Evolutionary conservation across 2,797 vertebrate genomes (phyloP), one percentile per base, ranked within the genome.

Genomic region (Triplophysa yarkandensis): DNA sequence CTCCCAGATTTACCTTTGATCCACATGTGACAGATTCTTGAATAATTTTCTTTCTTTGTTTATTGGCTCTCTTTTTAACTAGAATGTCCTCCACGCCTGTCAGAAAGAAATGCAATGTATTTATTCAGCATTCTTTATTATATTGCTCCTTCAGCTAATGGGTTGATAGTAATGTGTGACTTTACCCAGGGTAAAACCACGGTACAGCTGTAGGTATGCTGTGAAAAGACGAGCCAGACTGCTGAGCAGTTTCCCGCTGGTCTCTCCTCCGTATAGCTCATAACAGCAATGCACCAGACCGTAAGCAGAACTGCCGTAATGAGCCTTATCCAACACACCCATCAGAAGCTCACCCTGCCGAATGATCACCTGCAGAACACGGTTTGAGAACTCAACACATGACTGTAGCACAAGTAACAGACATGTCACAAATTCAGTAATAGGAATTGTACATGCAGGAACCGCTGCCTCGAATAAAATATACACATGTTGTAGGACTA

Each of bases 81-180:
- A 99, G 87, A 86, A 99, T 98, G 85, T 99, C 98, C 87, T 99
- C 98, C 81, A 99, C 95, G 9, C 93, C 98, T 99, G 75, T 71
- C 68, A 65, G 8, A 61, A 4, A 32, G 6, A 30, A n/a, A 34
- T 8, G 7, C 1, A n/a, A 39, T 10, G 64, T 16, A 5, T 27
- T 6, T 13, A 16, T 32, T 21, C 25, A 11, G 2, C 8, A 11
- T 14, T 3, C 11, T 44, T 54, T n/a, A 19, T 2, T 43, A 39
- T 21, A 36, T 32, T 14, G 2, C 6, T 6, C 1, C 16, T 61
- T 61, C 4, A 61, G 4, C 14, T 21, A n/a, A 63, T 11, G 6
- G 25, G 21, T 7, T n/a, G 9, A 7, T n/a, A n/a, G n/a, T n/a
- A 0, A 6, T 0, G 4, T 6, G 39, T 17, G 16, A 2, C 81